Evolutionary conservation across 2,888 invertebrate species (phyloP).

Genomic region (Harpalus rubripes): DNA sequence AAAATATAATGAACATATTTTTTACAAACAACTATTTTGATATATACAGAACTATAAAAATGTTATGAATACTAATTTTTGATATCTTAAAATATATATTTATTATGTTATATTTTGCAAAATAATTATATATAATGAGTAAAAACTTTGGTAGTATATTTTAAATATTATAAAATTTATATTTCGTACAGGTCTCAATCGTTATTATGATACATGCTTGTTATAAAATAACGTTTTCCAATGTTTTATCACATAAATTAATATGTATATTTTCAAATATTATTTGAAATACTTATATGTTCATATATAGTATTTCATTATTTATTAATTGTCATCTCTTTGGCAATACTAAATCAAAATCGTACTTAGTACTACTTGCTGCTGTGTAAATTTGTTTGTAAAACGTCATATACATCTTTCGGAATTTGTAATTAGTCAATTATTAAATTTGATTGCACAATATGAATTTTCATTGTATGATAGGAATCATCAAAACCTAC

Average conservation of each 20-base stretch:
- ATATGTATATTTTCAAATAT: not conserved
- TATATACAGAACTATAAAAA: too few relatives aligned
- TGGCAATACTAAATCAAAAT: conserved; percentile 13
- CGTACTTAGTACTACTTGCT: not conserved
- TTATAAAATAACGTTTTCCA: not conserved
- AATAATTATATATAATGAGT: not conserved
- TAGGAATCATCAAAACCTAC: not conserved
- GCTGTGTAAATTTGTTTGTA: conserved; percentile 1
- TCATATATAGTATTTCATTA: not conserved
- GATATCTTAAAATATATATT: too few relatives aligned
- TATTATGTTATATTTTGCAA: not conserved
- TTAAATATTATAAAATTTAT: not conserved
- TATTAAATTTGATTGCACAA: conserved; percentile 38
- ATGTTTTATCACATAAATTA: not conserved
- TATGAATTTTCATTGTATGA: not conserved
- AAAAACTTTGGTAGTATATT: not conserved
- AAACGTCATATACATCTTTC: not conserved
- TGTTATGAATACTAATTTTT: too few relatives aligned
- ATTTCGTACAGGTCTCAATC: not conserved
- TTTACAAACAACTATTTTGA: too few relatives aligned
- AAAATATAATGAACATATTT: too few relatives aligned
- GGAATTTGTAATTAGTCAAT: conserved; percentile 32
- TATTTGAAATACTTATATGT: not conserved
- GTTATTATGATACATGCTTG: not conserved
- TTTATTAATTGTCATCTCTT: not conserved